These are phyloP conservation scores for Fregetta grallaria DNA, from an alignment of 2,113 vertebrate genomes.

Conservation along the genomic window DNA sequence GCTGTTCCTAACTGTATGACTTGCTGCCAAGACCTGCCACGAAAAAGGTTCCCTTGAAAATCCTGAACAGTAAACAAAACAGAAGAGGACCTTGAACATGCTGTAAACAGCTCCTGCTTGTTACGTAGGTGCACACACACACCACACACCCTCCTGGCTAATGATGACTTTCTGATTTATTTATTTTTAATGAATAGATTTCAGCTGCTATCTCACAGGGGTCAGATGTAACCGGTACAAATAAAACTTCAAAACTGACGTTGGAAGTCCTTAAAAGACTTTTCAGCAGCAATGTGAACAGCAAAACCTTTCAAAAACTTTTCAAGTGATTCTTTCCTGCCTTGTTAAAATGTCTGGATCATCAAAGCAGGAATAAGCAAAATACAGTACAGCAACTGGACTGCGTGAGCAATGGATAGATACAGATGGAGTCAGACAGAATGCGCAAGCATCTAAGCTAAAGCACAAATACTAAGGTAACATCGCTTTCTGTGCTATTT, in stretches of 20 bases:
- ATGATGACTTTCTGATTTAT: not conserved
- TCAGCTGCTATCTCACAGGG: not conserved
- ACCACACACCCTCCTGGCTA: not conserved
- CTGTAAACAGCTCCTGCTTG: conserved; percentile 41
- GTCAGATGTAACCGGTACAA: not conserved
- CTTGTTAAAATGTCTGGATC: not conserved
- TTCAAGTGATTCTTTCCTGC: not conserved
- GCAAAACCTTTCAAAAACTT: not conserved
- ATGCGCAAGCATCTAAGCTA: not conserved
- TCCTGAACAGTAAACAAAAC: not conserved
- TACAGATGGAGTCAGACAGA: not conserved
- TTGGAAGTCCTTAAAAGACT: not conserved
- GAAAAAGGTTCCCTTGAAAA: conserved; percentile 27
- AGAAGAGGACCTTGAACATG: conserved; percentile 10
- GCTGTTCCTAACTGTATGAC: not conserved
- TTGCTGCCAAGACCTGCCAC: not conserved
- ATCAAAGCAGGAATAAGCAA: not conserved
- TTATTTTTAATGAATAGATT: not conserved
- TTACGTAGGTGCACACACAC: not conserved
- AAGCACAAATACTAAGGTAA: not conserved
- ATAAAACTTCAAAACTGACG: not conserved
- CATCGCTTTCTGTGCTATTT: not conserved
- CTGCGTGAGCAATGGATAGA: not conserved
- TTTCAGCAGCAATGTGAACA: not conserved
- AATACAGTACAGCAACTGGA: not conserved